These are phyloP conservation scores for Enteromius radiatus DNA, from an alignment of 2,797 vertebrate species.

Conservation along the genomic window DNA sequence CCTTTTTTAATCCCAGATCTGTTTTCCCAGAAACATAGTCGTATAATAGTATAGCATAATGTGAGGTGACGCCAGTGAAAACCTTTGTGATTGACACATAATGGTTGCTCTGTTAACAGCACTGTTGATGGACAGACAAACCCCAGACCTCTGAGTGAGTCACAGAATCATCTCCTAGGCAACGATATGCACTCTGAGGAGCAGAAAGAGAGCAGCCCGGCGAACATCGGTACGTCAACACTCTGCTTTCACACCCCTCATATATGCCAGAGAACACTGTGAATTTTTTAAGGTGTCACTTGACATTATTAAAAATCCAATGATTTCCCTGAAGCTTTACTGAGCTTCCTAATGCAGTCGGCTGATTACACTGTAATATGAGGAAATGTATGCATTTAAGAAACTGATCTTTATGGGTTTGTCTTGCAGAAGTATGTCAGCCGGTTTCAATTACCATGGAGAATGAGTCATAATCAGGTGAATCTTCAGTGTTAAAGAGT, in stretches of 20 bases:
- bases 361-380: slow-evolving; percentile 18
- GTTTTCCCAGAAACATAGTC: background rate
- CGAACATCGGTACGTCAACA: slow-evolving; percentile 32
- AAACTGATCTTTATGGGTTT: slow-evolving; percentile 52
- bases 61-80: background rate
- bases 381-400: slow-evolving; percentile 11
- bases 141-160: slow-evolving; percentile 83
- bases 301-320: background rate
- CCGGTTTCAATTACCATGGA: slow-evolving; percentile 85
- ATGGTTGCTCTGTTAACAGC: slow-evolving; percentile 69
- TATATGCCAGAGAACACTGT: background rate
- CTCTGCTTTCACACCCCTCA: background rate
- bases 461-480: slow-evolving; percentile 78
- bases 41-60: background rate
- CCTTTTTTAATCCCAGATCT: background rate
- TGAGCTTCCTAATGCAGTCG: background rate
- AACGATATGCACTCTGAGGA: slow-evolving; percentile 55
- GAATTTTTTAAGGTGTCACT: background rate
- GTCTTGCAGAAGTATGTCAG: slow-evolving; percentile 81
- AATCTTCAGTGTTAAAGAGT: background rate
- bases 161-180: slow-evolving; percentile 81
- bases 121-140: slow-evolving; percentile 78
- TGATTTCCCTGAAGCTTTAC: slow-evolving; percentile 10
- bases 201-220: slow-evolving; percentile 11
- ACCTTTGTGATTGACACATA: slow-evolving; percentile 35